Percentiles rank a stretch among this genome's conserved stretches.
These are phyloP conservation scores for Coregonus clupeaformis DNA, from an alignment of 2,113 vertebrate genomes.

Conservation along the genomic window DNA sequence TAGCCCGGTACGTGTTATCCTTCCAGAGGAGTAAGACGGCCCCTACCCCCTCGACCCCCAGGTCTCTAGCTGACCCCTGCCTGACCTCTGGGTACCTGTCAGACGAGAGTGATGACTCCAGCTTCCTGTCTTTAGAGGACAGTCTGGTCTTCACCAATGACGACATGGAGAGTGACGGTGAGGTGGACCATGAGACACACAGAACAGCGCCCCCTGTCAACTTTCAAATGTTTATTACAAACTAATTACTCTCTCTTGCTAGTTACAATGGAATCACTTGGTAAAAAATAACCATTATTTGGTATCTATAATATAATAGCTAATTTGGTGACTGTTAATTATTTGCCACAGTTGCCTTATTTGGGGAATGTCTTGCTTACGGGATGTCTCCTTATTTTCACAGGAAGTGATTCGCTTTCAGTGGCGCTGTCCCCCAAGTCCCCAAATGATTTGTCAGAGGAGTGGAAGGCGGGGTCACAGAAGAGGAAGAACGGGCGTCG, in stretches of 20 bases:
- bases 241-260: not conserved
- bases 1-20: slow-evolving; percentile 82
- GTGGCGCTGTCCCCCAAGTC: slow-evolving; percentile 53
- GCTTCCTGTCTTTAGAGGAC: slow-evolving; percentile 72
- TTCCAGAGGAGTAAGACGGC: slow-evolving; percentile 74
- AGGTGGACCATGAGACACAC: not conserved
- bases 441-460: slow-evolving; percentile 74
- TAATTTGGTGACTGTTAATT: too few species aligned
- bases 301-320: not conserved
- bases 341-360: too few species aligned
- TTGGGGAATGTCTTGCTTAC: too few species aligned
- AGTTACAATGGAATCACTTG: not conserved
- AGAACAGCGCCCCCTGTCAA: too few species aligned
- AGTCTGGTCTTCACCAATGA: slow-evolving; percentile 74
- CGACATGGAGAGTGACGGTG: slow-evolving; percentile 90
- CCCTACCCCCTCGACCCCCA: slow-evolving; percentile 44
- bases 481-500: slow-evolving; percentile 44
- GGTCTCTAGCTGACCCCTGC: slow-evolving; percentile 57
- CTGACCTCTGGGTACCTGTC: slow-evolving; percentile 75
- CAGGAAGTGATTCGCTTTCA: slow-evolving; percentile 13
- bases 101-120: slow-evolving; percentile 71
- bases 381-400: not conserved
- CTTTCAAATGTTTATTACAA: not conserved
- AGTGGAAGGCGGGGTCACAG: slow-evolving; percentile 67
- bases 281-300: not conserved